phyloP scores from a whole-genome alignment of 2,888 invertebrate species.

The Scaptomyza reducta region DNA sequence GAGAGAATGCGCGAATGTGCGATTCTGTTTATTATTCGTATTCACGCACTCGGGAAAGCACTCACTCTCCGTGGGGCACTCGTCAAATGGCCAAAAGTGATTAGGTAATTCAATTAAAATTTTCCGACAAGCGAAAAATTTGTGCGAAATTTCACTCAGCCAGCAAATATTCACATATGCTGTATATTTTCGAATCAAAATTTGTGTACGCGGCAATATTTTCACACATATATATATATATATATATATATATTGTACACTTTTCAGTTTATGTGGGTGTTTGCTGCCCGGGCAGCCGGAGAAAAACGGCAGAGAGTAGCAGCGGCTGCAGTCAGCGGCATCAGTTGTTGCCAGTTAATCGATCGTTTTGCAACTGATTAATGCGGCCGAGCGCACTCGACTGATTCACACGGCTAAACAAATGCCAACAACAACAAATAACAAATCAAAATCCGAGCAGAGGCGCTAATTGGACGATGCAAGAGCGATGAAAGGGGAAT shows the following conservation, averaged over 20 bases:
- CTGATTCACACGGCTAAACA: conserved; percentile 44
- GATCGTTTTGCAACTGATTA: conserved; percentile 84
- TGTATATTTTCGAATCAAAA: not conserved
- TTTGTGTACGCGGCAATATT: conserved; percentile 2
- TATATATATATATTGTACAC: conserved; percentile 12
- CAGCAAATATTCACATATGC: conserved; percentile 10
- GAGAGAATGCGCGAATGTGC: conserved; percentile 1
- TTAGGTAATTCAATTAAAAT: conserved; percentile 75
- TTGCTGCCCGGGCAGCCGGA: conserved; percentile 15
- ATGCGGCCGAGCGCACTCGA: conserved; percentile 54
- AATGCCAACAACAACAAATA: conserved; percentile 14
- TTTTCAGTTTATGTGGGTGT: conserved; percentile 20
- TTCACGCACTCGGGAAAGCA: conserved; percentile 63
- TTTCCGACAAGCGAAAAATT: conserved; percentile 39
- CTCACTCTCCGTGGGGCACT: conserved; percentile 42
- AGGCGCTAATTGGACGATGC: conserved; percentile 61
- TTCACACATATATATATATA: not conserved
- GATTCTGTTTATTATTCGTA: conserved; percentile 38
- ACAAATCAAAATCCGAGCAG: conserved; percentile 24
- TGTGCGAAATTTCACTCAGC: conserved; percentile 21
- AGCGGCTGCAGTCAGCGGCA: conserved; percentile 43
- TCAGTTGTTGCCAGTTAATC: conserved; percentile 82
- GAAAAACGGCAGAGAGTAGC: conserved; percentile 19
- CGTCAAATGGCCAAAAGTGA: conserved; percentile 50
- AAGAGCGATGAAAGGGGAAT: not conserved